Base-by-base conservation (phyloP, 1,140 invertebrate genomes). In the Megalonaias nervosa region DNA sequence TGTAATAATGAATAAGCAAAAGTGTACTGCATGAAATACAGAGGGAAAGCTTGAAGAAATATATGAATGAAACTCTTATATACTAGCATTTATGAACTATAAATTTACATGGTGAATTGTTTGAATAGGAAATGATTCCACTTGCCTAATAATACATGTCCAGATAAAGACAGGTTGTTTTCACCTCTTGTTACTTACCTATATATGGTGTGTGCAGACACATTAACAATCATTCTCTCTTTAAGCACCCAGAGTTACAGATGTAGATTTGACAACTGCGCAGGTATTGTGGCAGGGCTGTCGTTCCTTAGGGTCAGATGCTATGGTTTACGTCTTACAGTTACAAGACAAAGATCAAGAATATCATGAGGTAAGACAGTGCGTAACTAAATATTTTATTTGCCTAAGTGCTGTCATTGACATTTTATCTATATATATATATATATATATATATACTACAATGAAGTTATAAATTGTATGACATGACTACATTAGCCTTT, bases 251-350 rank as follows among this genome's bases (percentile, higher is more conserved):
- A 92, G 93, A 78, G 90, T 94, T 59, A 84, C 89, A 60, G 92
- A 93, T 75, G 87, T 93, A 19, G 84, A 82, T 21, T 75, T 84
- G 71, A 86, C 85, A 31, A 86, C 87, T 67, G 93, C 93, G 80
- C 82, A 88, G 16, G 89, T 94, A 14, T 92, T 93, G 83, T 95
- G 94, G 94, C 82, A 82, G 65, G 89, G 92, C 26, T 87, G 91
- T 57, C 86, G 86, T 81, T 84, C 87, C 15, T 92, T 93, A 71
- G 89, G 92, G n/a, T 91, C 92, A 71, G 94, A 94, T 89, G 91
- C 93, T 71, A 91, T 94, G 26, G 87, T 92, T 56, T 95, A 94
- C 87, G 91, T 93, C 68, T 90, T 95, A 78, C 94, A 95, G 89
- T 88, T 94, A 73, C 92, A 89, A 79, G 88, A 92, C 60, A 92